Conservation (phyloP, 2,797 vertebrate genomes). For the Acridotheres tristis region DNA sequence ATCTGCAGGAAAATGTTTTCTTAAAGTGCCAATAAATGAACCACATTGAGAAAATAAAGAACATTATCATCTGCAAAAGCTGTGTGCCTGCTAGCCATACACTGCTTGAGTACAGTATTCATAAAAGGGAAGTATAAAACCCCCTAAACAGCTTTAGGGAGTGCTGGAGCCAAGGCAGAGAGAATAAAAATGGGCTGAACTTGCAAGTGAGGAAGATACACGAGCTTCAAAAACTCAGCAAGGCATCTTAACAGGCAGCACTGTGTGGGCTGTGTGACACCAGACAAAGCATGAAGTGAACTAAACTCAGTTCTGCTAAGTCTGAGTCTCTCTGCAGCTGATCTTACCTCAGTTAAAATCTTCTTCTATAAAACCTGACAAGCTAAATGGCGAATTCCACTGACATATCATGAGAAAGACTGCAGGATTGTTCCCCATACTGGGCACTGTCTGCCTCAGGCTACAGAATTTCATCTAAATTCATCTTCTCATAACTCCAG, state of each 20-base stretch:
- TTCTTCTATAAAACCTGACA: not conserved
- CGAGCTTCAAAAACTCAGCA: not conserved
- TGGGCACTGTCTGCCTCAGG: not conserved
- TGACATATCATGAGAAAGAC: not conserved
- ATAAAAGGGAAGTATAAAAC: not conserved
- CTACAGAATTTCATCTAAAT: not conserved
- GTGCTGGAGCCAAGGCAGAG: not conserved
- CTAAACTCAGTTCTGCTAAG: not conserved
- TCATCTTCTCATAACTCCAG: not conserved
- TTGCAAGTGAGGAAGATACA: not conserved
- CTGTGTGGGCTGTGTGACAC: rapidly evolving
- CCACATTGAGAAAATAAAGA: not conserved
- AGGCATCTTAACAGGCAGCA: not conserved
- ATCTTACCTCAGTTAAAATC: not conserved
- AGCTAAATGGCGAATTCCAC: not conserved
- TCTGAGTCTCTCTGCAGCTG: not conserved
- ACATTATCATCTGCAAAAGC: not conserved
- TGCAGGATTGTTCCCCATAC: not conserved
- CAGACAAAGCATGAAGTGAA: not conserved
- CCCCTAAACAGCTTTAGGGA: not conserved
- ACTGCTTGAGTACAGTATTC: not conserved
- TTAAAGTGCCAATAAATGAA: slow-evolving; percentile 8
- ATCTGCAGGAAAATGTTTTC: not conserved
- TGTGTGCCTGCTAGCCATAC: not conserved
- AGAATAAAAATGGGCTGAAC: not conserved